These are phyloP conservation scores for Calonectris borealis DNA, from an alignment of 2,113 vertebrate genomes.

Conservation along the genomic window DNA sequence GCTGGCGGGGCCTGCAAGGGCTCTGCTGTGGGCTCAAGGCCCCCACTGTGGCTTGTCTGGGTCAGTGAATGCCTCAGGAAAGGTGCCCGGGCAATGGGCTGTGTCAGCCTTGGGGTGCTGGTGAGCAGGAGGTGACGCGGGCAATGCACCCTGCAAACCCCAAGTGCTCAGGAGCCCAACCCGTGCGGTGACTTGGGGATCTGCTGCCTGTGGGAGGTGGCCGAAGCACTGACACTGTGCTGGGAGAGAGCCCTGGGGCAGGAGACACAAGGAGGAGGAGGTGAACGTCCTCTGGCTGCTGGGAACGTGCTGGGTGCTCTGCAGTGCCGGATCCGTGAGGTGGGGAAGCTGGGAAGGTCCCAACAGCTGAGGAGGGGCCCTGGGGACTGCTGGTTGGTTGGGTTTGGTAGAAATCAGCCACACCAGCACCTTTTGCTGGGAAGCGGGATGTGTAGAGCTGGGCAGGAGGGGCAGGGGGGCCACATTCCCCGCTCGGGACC, in stretches of 20 bases:
- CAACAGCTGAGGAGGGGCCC: not conserved
- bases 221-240: not conserved
- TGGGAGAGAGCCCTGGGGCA: not conserved
- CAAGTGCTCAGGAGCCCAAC: not conserved
- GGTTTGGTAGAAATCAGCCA: not conserved
- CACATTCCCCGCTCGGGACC: not conserved
- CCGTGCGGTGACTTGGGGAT: fast-evolving
- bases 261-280: not conserved
- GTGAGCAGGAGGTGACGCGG: not conserved
- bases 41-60: not conserved
- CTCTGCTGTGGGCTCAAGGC: not conserved
- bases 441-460: not conserved
- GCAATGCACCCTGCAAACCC: not conserved
- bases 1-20: fast-evolving
- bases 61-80: fast-evolving
- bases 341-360: not conserved
- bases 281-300: not conserved
- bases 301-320: not conserved
- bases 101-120: not conserved
- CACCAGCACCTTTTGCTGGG: not conserved
- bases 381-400: not conserved
- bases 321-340: not conserved
- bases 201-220: not conserved
- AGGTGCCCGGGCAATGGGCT: not conserved
- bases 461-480: too few relatives aligned